Conservation (phyloP, 2,113 vertebrate genomes). For the Megaleporinus macrocephalus region DNA sequence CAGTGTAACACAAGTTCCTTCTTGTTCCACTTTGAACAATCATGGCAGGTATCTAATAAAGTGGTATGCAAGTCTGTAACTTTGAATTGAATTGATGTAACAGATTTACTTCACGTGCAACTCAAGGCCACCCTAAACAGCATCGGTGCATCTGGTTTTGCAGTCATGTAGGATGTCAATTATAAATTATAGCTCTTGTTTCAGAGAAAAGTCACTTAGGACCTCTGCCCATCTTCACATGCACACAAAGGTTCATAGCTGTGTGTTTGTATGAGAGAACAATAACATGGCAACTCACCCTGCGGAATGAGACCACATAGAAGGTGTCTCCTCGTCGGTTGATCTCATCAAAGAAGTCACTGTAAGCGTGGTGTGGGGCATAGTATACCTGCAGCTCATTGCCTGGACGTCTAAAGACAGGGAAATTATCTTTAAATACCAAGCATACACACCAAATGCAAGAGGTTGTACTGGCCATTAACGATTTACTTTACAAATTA, state of each 20-base stretch:
- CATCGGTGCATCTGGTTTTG: too few relatives aligned
- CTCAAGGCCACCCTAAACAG: too few relatives aligned
- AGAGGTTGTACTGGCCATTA: too few relatives aligned
- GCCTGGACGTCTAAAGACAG: conserved; percentile 78
- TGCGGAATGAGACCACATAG: conserved; percentile 94
- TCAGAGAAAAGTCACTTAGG: not conserved
- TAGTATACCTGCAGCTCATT: conserved; percentile 93
- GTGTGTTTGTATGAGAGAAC: not conserved
- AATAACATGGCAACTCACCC: conserved; percentile 78
- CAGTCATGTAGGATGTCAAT: not conserved
- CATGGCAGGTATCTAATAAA: too few relatives aligned
- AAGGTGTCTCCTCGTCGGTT: conserved; percentile 90
- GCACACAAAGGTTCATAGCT: not conserved
- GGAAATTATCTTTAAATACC: not conserved
- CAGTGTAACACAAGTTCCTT: too few relatives aligned
- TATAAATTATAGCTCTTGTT: not conserved
- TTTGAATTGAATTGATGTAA: too few relatives aligned
- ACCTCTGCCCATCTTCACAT: not conserved
- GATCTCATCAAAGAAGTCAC: conserved; percentile 90
- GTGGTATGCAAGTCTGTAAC: too few relatives aligned
- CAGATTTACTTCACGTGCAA: too few relatives aligned
- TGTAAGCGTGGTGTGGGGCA: conserved; percentile 86
- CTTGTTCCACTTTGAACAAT: too few relatives aligned
- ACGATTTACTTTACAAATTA: too few relatives aligned
- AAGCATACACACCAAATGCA: not conserved